Evolutionary conservation across 2,888 invertebrate genomes (phyloP).

Genomic region (Cryptophagus acutangulus): DNA sequence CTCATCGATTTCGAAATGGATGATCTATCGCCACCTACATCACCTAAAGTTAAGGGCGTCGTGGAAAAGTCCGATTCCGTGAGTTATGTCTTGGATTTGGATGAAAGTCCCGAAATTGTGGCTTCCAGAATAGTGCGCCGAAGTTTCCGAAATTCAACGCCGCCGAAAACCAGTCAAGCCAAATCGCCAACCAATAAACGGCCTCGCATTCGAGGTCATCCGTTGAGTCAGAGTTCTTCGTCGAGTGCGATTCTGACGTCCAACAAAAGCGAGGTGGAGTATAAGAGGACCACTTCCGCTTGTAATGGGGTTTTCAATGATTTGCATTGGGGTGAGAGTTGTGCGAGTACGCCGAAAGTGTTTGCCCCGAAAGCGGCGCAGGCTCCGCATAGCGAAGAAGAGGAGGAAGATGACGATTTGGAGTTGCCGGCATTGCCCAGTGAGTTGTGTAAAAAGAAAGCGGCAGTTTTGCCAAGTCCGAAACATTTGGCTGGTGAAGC

Average conservation of each 20-base stretch:
- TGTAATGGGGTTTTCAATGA: conserved; percentile 26
- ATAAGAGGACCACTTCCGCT: no score
- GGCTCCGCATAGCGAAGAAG: conserved; percentile 36
- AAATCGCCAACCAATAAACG: conserved; percentile 47
- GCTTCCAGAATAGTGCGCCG: conserved; percentile 66
- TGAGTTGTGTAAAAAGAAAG: conserved; percentile 37
- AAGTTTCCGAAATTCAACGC: conserved; percentile 56
- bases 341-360: conserved; percentile 18
- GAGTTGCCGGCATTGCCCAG: conserved; percentile 45
- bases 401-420: conserved; percentile 31
- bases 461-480: conserved; percentile 47
- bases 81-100: conserved; percentile 79
- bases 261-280: conserved; percentile 33
- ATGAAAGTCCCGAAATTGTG: conserved; percentile 66
- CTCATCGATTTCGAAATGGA: conserved; percentile 38
- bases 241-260: conserved; percentile 49
- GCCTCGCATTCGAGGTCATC: conserved; percentile 44
- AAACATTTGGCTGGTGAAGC: conserved; percentile 66
- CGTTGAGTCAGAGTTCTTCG: conserved; percentile 51
- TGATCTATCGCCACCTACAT: conserved; percentile 57
- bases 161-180: conserved; percentile 45
- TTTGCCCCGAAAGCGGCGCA: conserved; percentile 22
- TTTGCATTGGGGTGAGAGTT: conserved; percentile 20
- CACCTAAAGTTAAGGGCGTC: conserved; percentile 75
- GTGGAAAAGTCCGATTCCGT: conserved; percentile 83